A percentile compares a stretch with the other conserved stretches of the same genome.
Evolutionary conservation across 2,113 vertebrate genomes (phyloP).

Genomic region (Amphiprion percula): DNA sequence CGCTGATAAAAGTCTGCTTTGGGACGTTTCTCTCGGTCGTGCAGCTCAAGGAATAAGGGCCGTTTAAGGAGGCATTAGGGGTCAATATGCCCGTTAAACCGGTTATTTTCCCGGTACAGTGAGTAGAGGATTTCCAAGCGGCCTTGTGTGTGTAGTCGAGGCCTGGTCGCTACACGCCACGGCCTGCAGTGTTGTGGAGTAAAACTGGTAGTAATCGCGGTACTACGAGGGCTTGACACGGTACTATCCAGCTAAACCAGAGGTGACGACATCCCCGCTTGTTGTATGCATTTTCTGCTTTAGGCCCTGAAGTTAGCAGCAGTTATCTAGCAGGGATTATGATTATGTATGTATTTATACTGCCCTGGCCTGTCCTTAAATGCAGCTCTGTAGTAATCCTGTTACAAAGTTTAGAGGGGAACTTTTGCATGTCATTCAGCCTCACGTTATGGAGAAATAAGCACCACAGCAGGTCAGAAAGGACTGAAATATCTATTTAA

Average conservation of each 20-base stretch:
- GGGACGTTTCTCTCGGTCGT: slow-evolving; percentile 4
- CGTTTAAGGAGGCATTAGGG: slow-evolving; percentile 45
- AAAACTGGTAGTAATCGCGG: slow-evolving; percentile 81
- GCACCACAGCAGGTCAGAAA: no score
- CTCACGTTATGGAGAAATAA: background rate
- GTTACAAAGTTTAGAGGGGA: slow-evolving; percentile 25
- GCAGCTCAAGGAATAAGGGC: background rate
- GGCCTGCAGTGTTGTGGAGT: slow-evolving; percentile 80
- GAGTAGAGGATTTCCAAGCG: slow-evolving; percentile 71
- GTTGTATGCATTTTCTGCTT: slow-evolving; percentile 60
- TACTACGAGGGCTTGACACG: slow-evolving; percentile 81
- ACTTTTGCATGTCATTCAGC: background rate
- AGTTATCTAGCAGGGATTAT: slow-evolving; percentile 50
- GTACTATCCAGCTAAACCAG: slow-evolving; percentile 70
- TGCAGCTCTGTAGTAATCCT: slow-evolving; percentile 35
- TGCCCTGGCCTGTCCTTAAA: background rate
- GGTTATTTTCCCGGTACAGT: slow-evolving; percentile 47
- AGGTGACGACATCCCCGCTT: slow-evolving; percentile 65
- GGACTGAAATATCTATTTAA: no score
- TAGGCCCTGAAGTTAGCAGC: slow-evolving; percentile 55
- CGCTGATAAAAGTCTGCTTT: slow-evolving; percentile 36
- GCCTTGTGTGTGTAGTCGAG: slow-evolving; percentile 79
- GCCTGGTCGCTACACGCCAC: slow-evolving; percentile 78
- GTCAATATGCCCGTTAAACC: slow-evolving; percentile 38
- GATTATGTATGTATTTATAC: slow-evolving; percentile 28